Percentiles rank a stretch among this genome's conserved stretches.
These are phyloP conservation scores for Dryobota labecula DNA, from an alignment of 2,888 invertebrate genomes.

Conservation along the genomic window DNA sequence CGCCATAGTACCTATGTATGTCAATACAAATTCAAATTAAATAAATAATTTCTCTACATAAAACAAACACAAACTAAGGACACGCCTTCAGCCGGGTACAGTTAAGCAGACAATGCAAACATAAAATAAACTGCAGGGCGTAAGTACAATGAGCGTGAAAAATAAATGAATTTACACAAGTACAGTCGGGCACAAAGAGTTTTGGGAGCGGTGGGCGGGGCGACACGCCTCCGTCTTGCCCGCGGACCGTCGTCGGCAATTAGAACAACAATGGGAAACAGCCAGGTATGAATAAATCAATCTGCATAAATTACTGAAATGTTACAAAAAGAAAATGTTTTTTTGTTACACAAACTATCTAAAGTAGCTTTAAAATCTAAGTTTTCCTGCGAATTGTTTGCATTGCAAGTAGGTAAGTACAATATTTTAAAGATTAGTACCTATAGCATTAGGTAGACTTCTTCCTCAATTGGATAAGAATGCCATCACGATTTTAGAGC, in stretches of 20 bases:
- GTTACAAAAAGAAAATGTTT: slow-evolving; percentile 16
- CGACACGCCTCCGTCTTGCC: slow-evolving; percentile 83
- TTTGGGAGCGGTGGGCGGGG: slow-evolving; percentile 81
- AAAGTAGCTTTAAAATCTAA: not conserved
- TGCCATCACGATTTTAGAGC: not conserved
- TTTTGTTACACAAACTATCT: slow-evolving; percentile 6
- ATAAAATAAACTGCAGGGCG: slow-evolving; percentile 83
- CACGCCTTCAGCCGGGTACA: slow-evolving; percentile 73
- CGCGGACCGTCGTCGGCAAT: slow-evolving; percentile 73
- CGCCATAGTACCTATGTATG: not conserved
- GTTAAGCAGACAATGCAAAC: slow-evolving; percentile 86
- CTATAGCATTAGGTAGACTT: too few relatives aligned
- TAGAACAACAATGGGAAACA: slow-evolving; percentile 79
- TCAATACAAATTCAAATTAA: not conserved
- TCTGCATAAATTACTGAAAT: slow-evolving; percentile 70
- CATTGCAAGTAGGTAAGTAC: not conserved
- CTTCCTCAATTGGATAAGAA: not conserved
- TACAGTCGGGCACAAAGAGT: slow-evolving; percentile 82
- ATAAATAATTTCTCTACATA: slow-evolving; percentile 37
- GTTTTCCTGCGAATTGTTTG: not conserved
- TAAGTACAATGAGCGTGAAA: slow-evolving; percentile 74
- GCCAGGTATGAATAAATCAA: slow-evolving; percentile 82
- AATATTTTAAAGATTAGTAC: not conserved
- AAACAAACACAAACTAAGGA: slow-evolving; percentile 54
- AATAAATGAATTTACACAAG: slow-evolving; percentile 77